Conservation (phyloP, 2,113 vertebrate species). For the Potamarius usumacintae region DNA sequence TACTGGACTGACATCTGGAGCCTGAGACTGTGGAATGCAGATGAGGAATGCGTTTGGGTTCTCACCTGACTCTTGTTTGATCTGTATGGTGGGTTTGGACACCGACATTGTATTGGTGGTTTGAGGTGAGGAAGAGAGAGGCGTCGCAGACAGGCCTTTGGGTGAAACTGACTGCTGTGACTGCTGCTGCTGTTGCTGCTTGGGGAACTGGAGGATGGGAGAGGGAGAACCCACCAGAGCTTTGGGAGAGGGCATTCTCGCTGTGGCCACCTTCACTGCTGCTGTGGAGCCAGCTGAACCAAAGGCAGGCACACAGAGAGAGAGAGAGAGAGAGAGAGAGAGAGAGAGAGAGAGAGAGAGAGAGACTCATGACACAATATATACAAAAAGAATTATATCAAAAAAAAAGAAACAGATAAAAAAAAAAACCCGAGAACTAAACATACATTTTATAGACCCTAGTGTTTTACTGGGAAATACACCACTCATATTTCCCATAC, state of each 20-base stretch:
- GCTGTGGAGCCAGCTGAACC: slow-evolving; percentile 79
- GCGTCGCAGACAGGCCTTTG: slow-evolving; percentile 76
- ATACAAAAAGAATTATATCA: too few relatives aligned
- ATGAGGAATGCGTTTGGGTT: not conserved
- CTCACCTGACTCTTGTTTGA: slow-evolving; percentile 97
- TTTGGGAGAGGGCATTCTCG: slow-evolving; percentile 91
- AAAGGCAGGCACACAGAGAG: not conserved
- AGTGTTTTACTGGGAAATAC: too few relatives aligned
- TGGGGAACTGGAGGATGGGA: slow-evolving; percentile 95
- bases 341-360: not conserved
- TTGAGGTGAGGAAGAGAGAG: slow-evolving; percentile 70
- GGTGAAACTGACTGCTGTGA: slow-evolving; percentile 61
- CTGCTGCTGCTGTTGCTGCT: slow-evolving; percentile 79
- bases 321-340: not conserved
- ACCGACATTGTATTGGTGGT: slow-evolving; percentile 73
- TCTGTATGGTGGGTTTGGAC: slow-evolving; percentile 95
- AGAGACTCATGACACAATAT: not conserved
- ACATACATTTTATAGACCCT: too few relatives aligned
- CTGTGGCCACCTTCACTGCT: slow-evolving; percentile 86
- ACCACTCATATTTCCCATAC: too few relatives aligned
- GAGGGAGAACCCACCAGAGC: slow-evolving; percentile 83
- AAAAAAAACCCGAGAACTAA: too few relatives aligned
- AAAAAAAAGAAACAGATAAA: too few relatives aligned
- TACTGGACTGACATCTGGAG: not conserved
- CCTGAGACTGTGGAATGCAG: not conserved